Evolutionary conservation across 2,113 vertebrate species (phyloP).

Genomic region (Oncorhynchus masou): DNA sequence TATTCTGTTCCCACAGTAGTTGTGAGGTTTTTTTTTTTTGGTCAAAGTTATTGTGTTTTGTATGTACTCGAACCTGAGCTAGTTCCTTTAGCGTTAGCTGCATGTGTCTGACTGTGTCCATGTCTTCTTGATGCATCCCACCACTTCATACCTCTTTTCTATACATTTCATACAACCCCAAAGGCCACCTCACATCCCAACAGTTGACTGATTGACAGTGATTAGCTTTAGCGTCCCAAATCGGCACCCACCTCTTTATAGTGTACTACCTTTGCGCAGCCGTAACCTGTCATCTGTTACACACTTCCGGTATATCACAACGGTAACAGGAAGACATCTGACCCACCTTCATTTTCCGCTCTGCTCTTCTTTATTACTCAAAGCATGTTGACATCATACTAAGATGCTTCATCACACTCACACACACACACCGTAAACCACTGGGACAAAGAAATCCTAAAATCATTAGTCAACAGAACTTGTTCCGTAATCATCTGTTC

Average conservation of each 20-base stretch:
- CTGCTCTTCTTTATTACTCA: not conserved
- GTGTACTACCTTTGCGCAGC: no score
- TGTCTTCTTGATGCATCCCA: not conserved
- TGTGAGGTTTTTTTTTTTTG: constrained; percentile 18
- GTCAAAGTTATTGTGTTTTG: constrained; percentile 8
- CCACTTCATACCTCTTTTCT: not conserved
- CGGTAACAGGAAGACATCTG: not conserved
- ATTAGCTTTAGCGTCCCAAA: not conserved
- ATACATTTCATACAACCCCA: not conserved
- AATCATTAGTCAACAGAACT: constrained; percentile 31
- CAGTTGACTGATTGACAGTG: constrained; percentile 28
- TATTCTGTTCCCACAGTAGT: constrained; percentile 9
- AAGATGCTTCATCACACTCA: not conserved
- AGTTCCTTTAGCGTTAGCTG: constrained; percentile 4
- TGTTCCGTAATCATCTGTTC: constrained; percentile 11
- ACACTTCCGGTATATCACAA: not conserved
- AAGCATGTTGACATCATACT: not conserved
- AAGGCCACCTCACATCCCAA: constrained; percentile 6
- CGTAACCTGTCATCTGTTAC: not conserved
- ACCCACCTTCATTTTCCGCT: not conserved
- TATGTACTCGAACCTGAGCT: constrained; percentile 11
- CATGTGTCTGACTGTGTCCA: not conserved
- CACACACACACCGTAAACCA: constrained; percentile 11
- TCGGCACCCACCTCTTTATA: no score
- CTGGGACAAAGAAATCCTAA: constrained; percentile 9